These are phyloP conservation scores for Trachurus trachurus DNA, from an alignment of 2,797 vertebrate species.

Conservation along the genomic window DNA sequence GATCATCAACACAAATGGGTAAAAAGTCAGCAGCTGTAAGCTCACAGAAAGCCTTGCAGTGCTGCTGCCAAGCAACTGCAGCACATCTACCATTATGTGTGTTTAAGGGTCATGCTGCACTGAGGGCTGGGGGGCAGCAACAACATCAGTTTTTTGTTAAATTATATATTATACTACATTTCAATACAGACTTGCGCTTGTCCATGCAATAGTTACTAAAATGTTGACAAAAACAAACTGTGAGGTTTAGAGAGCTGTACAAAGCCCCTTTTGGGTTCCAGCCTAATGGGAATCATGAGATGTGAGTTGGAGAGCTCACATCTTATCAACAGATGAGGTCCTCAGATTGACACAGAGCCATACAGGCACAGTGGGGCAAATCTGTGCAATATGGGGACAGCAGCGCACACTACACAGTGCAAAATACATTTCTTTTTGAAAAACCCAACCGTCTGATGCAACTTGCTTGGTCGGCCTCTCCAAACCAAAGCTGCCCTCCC, in stretches of 20 bases:
- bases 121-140: not conserved
- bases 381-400: conserved; percentile 22
- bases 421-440: conserved; percentile 59
- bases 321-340: conserved; percentile 54
- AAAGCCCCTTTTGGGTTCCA: conserved; percentile 38
- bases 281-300: conserved; percentile 69
- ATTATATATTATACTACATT: not conserved
- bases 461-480: conserved; percentile 62
- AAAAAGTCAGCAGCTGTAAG: conserved; percentile 4
- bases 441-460: conserved; percentile 67
- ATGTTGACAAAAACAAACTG: conserved; percentile 34
- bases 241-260: conserved; percentile 20
- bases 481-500: conserved; percentile 69
- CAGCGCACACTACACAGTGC: conserved; percentile 18
- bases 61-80: conserved; percentile 7
- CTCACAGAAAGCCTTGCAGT: not conserved
- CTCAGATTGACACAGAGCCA: conserved; percentile 34
- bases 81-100: not conserved
- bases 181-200: conserved; percentile 11
- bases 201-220: conserved; percentile 10
- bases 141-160: not conserved
- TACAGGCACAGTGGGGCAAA: conserved; percentile 24
- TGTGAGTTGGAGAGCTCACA: conserved; percentile 49
- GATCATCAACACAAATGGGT: not conserved
- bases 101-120: not conserved